Evolutionary conservation across 2,113 vertebrate genomes (phyloP).

Genomic region (Peucedramus taeniatus): DNA sequence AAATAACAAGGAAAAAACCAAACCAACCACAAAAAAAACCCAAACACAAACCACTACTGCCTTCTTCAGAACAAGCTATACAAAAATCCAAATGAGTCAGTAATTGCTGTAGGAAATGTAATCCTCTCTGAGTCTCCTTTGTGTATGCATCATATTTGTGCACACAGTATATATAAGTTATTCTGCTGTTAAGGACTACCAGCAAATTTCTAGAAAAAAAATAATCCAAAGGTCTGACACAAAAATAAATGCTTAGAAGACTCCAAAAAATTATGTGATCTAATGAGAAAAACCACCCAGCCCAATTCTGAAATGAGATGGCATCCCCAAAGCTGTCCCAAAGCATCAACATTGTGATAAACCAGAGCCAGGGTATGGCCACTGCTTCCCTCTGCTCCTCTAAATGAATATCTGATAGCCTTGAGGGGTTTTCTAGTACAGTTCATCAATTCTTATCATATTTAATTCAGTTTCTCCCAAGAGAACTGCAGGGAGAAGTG

Average conservation of each 20-base stretch:
- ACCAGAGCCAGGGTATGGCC: background rate
- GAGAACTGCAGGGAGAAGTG: background rate
- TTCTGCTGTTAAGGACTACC: background rate
- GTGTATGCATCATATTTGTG: too few relatives aligned
- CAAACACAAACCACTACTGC: background rate
- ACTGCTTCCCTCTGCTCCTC: background rate
- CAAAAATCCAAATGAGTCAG: background rate
- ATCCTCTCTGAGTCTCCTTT: background rate
- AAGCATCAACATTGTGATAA: background rate
- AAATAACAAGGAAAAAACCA: background rate
- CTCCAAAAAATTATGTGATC: background rate
- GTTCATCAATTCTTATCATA: conserved; percentile 32
- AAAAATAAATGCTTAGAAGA: background rate
- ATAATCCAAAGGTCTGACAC: background rate
- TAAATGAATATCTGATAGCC: background rate
- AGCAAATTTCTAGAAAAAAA: background rate
- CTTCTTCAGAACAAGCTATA: background rate
- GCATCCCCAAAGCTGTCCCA: background rate
- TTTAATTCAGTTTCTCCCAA: conserved; percentile 14
- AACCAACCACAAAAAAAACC: background rate
- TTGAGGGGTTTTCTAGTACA: background rate
- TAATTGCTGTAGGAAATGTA: background rate
- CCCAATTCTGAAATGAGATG: background rate
- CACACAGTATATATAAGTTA: background rate
- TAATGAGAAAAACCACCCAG: background rate